Evolutionary conservation across 2,888 invertebrate genomes (phyloP).

Genomic region (Drosophila kokeensis): DNA sequence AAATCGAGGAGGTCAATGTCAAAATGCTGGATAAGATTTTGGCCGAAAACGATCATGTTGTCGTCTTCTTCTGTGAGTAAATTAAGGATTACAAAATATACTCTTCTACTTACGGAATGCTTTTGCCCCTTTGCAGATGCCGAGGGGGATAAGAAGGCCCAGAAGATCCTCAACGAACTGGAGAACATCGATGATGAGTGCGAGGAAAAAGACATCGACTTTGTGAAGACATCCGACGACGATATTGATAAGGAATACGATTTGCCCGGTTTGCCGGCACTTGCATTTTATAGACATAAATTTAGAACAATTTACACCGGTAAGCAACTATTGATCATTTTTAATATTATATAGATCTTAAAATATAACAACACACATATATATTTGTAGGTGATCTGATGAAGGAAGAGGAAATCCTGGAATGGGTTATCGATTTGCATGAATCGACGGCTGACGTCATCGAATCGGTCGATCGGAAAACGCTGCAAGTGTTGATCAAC

Average conservation of each 20-base stretch:
- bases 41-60: constrained; percentile 94
- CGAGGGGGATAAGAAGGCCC: constrained; percentile 95
- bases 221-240: constrained; percentile 95
- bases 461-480: constrained; percentile 95
- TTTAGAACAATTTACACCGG: constrained; percentile 94
- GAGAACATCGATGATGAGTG: constrained; percentile 97
- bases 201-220: constrained; percentile 95
- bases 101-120: not conserved
- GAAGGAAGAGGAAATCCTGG: constrained; percentile 95
- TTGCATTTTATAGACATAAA: constrained; percentile 94
- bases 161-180: constrained; percentile 93
- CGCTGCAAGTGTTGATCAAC: constrained; percentile 93
- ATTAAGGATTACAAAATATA: not conserved
- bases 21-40: constrained; percentile 96
- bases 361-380: not conserved
- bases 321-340: constrained; percentile 30
- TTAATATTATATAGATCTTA: too few relatives aligned
- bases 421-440: constrained; percentile 95
- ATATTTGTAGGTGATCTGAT: constrained; percentile 89
- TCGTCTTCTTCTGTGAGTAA: constrained; percentile 95
- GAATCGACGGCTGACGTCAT: constrained; percentile 95
- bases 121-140: constrained; percentile 87
- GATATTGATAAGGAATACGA: constrained; percentile 95
- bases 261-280: constrained; percentile 91
- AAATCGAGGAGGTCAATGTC: constrained; percentile 96